phyloP scores from a whole-genome alignment of 2,113 vertebrate genomes.

The Mus musculus region DNA sequence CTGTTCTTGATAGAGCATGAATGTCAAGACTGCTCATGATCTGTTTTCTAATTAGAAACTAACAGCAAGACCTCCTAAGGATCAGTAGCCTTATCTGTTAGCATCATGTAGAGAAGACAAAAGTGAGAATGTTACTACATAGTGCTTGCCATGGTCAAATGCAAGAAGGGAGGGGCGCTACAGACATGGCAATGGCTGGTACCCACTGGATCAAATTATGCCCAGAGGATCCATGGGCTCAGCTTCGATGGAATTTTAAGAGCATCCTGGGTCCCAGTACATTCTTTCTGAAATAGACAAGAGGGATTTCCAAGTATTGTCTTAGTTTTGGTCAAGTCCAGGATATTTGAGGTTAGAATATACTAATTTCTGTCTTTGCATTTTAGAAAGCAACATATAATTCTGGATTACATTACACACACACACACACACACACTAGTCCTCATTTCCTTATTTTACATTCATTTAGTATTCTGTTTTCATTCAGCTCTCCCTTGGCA shows the following conservation, averaged over 20 bases:
- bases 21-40: constrained; percentile 73
- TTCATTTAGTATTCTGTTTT: constrained; percentile 27
- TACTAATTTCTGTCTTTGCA: constrained; percentile 57
- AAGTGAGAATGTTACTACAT: constrained; percentile 67
- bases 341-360: constrained; percentile 56
- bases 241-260: background rate
- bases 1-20: constrained; percentile 47
- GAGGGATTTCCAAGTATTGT: constrained; percentile 21
- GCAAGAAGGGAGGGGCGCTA: background rate
- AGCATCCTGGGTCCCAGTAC: background rate
- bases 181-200: background rate
- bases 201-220: background rate
- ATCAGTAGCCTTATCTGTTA: constrained; percentile 79
- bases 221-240: background rate
- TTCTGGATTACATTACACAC: background rate
- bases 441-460: background rate
- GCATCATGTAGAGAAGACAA: constrained; percentile 64
- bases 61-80: constrained; percentile 74
- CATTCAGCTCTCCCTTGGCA: background rate
- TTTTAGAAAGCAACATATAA: constrained; percentile 3
- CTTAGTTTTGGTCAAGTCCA: constrained; percentile 64
- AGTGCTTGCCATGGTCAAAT: constrained; percentile 56
- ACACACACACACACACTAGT: background rate
- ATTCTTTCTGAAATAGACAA: background rate
- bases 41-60: constrained; percentile 81